Evolutionary conservation across 2,113 vertebrate species (phyloP).

Genomic region (Cheirogaleus medius): DNA sequence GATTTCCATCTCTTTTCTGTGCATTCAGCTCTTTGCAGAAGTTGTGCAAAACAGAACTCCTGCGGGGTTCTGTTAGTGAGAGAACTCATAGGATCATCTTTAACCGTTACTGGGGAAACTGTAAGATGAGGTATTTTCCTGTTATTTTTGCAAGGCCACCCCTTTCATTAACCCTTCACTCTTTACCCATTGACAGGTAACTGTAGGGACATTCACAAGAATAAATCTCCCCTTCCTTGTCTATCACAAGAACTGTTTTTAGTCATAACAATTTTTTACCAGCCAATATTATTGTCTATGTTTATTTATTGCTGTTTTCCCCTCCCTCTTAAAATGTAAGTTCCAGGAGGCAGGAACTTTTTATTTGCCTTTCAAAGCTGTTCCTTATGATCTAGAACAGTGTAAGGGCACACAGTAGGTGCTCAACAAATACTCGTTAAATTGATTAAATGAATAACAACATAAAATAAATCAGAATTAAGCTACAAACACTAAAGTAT

Average conservation of each 20-base stretch:
- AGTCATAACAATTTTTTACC: neutral
- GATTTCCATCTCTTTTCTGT: too few relatives aligned
- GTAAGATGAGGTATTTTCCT: too few relatives aligned
- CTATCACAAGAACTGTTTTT: neutral
- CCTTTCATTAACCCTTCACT: neutral
- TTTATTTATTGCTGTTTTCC: neutral
- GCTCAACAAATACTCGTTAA: neutral
- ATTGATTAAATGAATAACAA: neutral
- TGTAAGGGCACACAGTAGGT: neutral
- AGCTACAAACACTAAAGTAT: neutral
- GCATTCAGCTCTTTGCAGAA: too few relatives aligned
- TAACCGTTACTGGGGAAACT: too few relatives aligned
- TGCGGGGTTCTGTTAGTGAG: too few relatives aligned
- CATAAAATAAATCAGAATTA: neutral
- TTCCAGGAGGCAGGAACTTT: neutral
- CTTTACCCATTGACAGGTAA: neutral
- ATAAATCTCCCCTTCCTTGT: neutral
- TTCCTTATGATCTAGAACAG: neutral
- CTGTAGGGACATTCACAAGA: neutral
- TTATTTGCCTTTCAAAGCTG: neutral
- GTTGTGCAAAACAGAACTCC: too few relatives aligned
- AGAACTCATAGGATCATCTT: too few relatives aligned
- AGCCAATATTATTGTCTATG: neutral
- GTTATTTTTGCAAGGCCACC: too few relatives aligned
- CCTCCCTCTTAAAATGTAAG: neutral